Percentiles rank a stretch among this genome's conserved stretches.
Evolutionary conservation across 2,113 vertebrate species (phyloP).

Genomic region (Platysteira castanea): DNA sequence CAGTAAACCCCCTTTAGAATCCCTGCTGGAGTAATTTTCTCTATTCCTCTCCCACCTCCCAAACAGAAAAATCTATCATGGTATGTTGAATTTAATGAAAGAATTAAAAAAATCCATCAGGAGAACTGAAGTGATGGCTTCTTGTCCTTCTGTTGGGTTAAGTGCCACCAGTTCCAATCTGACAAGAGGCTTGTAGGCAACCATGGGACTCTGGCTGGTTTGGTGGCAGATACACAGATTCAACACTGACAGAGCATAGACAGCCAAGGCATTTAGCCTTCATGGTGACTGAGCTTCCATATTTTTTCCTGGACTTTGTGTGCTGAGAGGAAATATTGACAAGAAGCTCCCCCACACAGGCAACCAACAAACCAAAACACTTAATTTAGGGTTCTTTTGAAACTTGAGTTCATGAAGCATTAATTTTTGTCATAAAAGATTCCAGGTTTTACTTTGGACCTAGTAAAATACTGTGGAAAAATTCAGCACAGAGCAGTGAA

Average conservation of each 20-base stretch:
- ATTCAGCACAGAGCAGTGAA: neutral
- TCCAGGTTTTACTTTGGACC: neutral
- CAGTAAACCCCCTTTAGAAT: neutral
- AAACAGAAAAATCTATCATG: neutral
- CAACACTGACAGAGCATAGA: neutral
- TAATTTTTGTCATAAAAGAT: neutral
- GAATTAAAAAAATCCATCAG: neutral
- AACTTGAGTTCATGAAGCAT: neutral
- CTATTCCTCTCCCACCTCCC: fast-evolving
- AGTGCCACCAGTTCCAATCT: neutral
- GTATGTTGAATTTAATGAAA: neutral
- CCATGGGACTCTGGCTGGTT: neutral
- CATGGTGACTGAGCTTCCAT: fast-evolving
- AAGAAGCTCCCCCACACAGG: neutral
- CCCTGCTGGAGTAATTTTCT: neutral
- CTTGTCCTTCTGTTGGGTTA: neutral
- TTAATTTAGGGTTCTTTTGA: neutral
- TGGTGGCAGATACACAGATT: neutral
- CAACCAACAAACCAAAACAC: neutral
- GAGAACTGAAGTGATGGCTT: neutral
- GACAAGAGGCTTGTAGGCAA: neutral
- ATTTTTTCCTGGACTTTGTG: neutral
- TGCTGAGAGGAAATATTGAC: neutral
- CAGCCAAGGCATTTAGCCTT: neutral
- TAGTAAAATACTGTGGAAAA: neutral